Conservation (phyloP, 2,113 vertebrate genomes). For the Tupaia chinensis region DNA sequence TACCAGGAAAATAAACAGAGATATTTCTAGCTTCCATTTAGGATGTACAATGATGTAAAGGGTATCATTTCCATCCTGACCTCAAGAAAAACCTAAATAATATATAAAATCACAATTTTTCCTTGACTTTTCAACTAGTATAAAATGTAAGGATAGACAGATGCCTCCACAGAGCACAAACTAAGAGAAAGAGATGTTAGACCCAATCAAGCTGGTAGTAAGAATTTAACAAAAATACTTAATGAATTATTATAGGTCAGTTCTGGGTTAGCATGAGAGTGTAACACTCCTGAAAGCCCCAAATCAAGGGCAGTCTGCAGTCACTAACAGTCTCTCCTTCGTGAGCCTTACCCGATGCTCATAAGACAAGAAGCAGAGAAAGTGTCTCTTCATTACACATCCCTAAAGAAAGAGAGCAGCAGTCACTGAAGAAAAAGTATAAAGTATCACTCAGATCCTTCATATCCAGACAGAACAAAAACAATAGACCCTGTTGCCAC, state of each 20-base stretch:
- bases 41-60: background rate
- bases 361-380: background rate
- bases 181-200: background rate
- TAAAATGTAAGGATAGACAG: background rate
- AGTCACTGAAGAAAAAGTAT: background rate
- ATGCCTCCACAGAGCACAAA: background rate
- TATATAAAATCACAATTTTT: background rate
- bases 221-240: background rate
- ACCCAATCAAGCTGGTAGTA: background rate
- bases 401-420: background rate
- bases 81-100: slow-evolving; percentile 42
- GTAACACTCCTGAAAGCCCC: background rate
- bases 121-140: background rate
- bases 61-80: background rate
- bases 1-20: background rate
- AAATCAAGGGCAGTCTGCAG: background rate
- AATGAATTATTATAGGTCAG: background rate
- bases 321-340: background rate
- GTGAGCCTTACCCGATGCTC: background rate
- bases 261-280: background rate
- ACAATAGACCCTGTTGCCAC: fast-evolving
- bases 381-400: background rate
- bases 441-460: background rate
- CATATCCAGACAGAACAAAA: background rate
- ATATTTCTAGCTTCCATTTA: background rate